Evolutionary conservation across 2,797 vertebrate genomes (phyloP), one percentile per base, ranked within the genome.

Genomic region (Myotis planiceps): DNA sequence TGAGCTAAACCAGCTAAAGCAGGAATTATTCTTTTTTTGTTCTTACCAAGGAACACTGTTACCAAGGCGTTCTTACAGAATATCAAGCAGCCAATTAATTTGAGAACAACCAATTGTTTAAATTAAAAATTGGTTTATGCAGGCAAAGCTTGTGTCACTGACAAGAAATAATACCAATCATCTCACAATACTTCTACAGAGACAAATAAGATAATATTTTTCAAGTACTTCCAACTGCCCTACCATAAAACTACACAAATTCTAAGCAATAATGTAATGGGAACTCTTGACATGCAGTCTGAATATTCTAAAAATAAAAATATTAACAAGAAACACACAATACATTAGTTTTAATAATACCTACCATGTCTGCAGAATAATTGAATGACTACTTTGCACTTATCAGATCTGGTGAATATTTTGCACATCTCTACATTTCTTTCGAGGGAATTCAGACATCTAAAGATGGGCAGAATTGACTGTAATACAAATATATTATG

Each of bases 351-450:
- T 12, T 9, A 18, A 27, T 42, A 3, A 76, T 2, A 96, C 99
- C 69, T 98, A 99, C 99, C 99, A 2, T 99, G 99, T 97, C 97
- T 99, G 98, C 99, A 99, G 98, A 99, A 98, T 94, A 99, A 99
- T 94, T 99, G 99, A 95, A 99, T 98, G 71, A 98, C 98, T 75
- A 99, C 92, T 96, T 94, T 97, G 83, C 98, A 98, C 29, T 96
- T 96, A 9, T 97, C 95, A 37, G 92, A 42, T 80, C 97, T 97
- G 95, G 98, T 97, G 93, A 98, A 98, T 98, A 99, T 99, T 96
- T 98, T 99, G 98, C 99, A 99, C 88, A 97, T 98, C 86, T 99
- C 99, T 81, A 99, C 99, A 29, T 98, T 99, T 89, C 98, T 99
- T 93, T 99, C 99, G 72, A 99, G 98, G n/a, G 98, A 98, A 21